A percentile compares a stretch with the other conserved stretches of the same genome.
These are phyloP conservation scores for Toxotes jaculatrix DNA, from an alignment of 2,113 vertebrate species.

Conservation along the genomic window DNA sequence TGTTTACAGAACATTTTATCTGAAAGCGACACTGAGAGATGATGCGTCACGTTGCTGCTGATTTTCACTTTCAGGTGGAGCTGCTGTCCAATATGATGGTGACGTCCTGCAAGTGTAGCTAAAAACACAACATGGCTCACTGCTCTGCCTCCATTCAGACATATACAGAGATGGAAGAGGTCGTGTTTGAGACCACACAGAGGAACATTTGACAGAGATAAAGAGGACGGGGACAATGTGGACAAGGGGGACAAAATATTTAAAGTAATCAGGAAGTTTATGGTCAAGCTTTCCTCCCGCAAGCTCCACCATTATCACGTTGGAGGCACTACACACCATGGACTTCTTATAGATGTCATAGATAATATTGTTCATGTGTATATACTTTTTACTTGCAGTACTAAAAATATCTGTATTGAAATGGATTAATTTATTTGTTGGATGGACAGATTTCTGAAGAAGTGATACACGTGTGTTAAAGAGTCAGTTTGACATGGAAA, in stretches of 20 bases:
- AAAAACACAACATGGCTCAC: conserved; percentile 62
- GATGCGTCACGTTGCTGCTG: conserved; percentile 5
- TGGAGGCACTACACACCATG: conserved; percentile 44
- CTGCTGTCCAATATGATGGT: conserved; percentile 94
- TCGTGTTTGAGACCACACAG: conserved; percentile 24
- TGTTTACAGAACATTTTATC: conserved; percentile 15
- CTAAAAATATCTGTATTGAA: conserved; percentile 57
- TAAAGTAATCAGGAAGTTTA: conserved; percentile 43
- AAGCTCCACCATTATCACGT: conserved; percentile 28
- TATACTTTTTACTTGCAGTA: conserved; percentile 45
- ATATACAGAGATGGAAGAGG: conserved; percentile 26
- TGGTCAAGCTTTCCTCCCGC: conserved; percentile 37
- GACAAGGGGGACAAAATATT: conserved; percentile 31
- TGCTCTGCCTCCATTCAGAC: conserved; percentile 36
- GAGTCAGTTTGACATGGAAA: conserved; percentile 8
- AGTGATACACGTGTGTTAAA: conserved; percentile 6
- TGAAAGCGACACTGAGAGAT: not conserved
- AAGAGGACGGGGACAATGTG: conserved; percentile 25
- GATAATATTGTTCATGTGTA: conserved; percentile 60
- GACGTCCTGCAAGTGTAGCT: conserved; percentile 92
- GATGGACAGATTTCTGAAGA: conserved; percentile 54
- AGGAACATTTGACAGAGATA: conserved; percentile 13
- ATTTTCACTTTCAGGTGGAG: conserved; percentile 85
- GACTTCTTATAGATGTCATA: conserved; percentile 47
- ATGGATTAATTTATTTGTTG: conserved; percentile 83